Evolutionary conservation across 2,888 invertebrate species (phyloP).

Genomic region (Drosophila phalerata): DNA sequence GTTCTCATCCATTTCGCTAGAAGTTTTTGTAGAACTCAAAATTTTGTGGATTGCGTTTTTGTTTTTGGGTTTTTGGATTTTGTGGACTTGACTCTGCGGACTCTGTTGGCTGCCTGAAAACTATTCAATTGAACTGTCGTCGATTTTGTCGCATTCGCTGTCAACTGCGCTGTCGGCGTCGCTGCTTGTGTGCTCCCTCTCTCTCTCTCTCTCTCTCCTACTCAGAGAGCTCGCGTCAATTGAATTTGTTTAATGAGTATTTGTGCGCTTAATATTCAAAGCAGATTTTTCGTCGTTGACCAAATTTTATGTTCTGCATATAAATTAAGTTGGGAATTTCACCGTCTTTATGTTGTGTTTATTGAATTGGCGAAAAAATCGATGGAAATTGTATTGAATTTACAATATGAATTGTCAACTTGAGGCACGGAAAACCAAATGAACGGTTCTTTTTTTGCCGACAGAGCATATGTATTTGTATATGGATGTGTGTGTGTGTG

Average conservation of each 20-base stretch:
- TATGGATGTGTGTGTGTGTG: slow-evolving; percentile 16
- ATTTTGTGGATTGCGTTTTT: background rate
- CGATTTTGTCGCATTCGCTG: slow-evolving; percentile 17
- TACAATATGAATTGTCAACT: slow-evolving; percentile 41
- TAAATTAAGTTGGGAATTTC: slow-evolving; percentile 15
- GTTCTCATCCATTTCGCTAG: slow-evolving; percentile 65
- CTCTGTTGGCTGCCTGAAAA: slow-evolving; percentile 46
- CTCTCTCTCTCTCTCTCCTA: slow-evolving; percentile 9
- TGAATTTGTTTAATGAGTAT: slow-evolving; percentile 41
- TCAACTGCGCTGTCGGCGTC: slow-evolving; percentile 10
- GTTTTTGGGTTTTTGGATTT: too few relatives aligned
- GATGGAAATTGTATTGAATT: slow-evolving; percentile 25
- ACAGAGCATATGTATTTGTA: slow-evolving; percentile 38
- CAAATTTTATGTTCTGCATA: slow-evolving; percentile 44
- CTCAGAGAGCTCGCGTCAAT: slow-evolving; percentile 37
- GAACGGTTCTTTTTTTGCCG: slow-evolving; percentile 70
- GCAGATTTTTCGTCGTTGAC: slow-evolving; percentile 27
- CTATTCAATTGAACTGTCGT: slow-evolving; percentile 18
- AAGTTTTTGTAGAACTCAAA: background rate
- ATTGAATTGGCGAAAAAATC: slow-evolving; percentile 22
- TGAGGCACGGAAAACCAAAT: slow-evolving; percentile 49
- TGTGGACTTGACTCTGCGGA: slow-evolving; percentile 27
- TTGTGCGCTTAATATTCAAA: slow-evolving; percentile 64
- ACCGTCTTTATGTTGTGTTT: slow-evolving; percentile 4
- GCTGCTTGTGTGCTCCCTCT: background rate